A percentile compares a stretch with the other conserved stretches of the same genome.
phyloP scores from a whole-genome alignment of 2,797 vertebrate genomes.

The Gymnothorax javanicus region DNA sequence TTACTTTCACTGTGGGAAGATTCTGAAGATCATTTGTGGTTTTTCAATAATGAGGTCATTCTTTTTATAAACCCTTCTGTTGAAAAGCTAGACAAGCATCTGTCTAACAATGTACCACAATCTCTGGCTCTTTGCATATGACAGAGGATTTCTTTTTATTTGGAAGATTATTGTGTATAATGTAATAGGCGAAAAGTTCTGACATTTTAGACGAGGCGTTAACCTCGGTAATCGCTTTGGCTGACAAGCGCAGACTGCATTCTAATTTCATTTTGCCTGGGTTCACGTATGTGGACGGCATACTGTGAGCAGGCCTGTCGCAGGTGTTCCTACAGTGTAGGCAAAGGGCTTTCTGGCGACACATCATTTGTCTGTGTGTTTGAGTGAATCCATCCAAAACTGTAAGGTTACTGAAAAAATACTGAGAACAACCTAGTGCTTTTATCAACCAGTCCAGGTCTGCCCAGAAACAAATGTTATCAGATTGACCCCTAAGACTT shows the following conservation, averaged over 20 bases:
- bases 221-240: slow-evolving; percentile 18
- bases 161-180: not conserved
- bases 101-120: slow-evolving; percentile 16
- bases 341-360: slow-evolving; percentile 33
- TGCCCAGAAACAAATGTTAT: not conserved
- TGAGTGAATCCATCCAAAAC: not conserved
- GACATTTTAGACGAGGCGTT: slow-evolving; percentile 55
- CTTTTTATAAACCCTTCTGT: slow-evolving; percentile 10
- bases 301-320: slow-evolving; percentile 3
- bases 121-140: not conserved
- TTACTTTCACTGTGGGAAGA: slow-evolving; percentile 22
- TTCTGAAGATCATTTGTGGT: slow-evolving; percentile 23
- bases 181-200: slow-evolving; percentile 36
- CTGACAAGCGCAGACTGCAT: not conserved
- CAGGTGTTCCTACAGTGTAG: not conserved
- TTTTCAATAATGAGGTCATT: slow-evolving; percentile 26
- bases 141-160: not conserved
- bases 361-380: not conserved
- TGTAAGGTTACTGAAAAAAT: slow-evolving; percentile 13
- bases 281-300: not conserved
- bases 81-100: slow-evolving; percentile 18
- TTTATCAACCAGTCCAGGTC: not conserved
- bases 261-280: not conserved
- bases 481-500: slow-evolving; percentile 3
- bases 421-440: not conserved